These are phyloP conservation scores for Malaclemys terrapin DNA, from an alignment of 2,113 vertebrate species.

Conservation along the genomic window DNA sequence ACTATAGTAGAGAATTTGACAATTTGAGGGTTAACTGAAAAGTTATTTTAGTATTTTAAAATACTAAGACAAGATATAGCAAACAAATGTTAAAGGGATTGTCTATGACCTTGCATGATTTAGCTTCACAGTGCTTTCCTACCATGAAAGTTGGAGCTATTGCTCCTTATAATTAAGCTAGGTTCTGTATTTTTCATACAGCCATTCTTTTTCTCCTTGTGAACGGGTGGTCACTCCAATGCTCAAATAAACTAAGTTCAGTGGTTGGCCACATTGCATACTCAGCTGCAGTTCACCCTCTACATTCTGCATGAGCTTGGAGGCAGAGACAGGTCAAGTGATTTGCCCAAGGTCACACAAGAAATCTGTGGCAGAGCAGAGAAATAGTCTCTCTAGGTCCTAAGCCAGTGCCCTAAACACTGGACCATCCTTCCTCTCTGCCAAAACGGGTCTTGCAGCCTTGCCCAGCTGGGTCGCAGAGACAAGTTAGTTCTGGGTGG, in stretches of 20 bases:
- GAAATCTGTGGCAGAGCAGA: neutral
- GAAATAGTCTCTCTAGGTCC: neutral
- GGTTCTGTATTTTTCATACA: neutral
- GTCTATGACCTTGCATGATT: neutral
- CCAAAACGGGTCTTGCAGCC: neutral
- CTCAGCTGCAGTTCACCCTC: neutral
- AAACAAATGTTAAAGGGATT: neutral
- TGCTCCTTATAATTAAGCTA: neutral
- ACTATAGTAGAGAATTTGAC: neutral
- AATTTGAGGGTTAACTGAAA: neutral
- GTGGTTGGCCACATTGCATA: neutral
- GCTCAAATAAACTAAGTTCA: neutral
- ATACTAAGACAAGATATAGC: neutral
- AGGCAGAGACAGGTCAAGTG: neutral
- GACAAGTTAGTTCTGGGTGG: neutral
- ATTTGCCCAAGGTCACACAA: neutral
- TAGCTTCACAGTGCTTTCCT: neutral
- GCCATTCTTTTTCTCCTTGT: neutral
- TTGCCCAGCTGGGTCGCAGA: neutral
- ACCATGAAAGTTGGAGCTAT: neutral
- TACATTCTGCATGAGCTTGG: neutral
- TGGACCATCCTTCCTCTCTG: neutral
- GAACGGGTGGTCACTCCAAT: neutral
- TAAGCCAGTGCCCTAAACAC: neutral
- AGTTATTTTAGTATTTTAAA: neutral